These are phyloP conservation scores for Eilema sororculum DNA, from an alignment of 2,888 invertebrate genomes.

Conservation along the genomic window DNA sequence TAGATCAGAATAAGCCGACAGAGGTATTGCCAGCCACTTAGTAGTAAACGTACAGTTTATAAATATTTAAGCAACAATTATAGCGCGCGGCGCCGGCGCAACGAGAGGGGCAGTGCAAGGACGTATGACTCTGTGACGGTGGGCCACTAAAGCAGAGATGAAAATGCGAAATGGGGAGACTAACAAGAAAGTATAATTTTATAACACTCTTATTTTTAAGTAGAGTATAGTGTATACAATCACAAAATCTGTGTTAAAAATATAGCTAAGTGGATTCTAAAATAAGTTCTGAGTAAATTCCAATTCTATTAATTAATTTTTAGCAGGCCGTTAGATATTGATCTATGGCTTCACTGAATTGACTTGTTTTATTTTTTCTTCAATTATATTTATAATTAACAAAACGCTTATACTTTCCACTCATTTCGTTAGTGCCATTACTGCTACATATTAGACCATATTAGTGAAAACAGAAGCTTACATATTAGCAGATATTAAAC, in stretches of 20 bases:
- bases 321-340: too few relatives aligned
- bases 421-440: not conserved
- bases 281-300: too few relatives aligned
- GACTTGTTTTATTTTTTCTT: too few relatives aligned
- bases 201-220: not conserved
- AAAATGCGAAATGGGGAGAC: not conserved
- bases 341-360: too few relatives aligned
- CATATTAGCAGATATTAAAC: not conserved
- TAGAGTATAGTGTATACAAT: not conserved
- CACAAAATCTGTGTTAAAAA: too few relatives aligned
- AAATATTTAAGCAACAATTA: constrained; percentile 42
- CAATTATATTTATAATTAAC: too few relatives aligned
- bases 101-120: constrained; percentile 27
- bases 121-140: constrained; percentile 21
- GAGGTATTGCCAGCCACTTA: constrained; percentile 23
- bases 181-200: too few relatives aligned
- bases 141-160: constrained; percentile 29
- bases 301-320: too few relatives aligned
- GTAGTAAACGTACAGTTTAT: constrained; percentile 22
- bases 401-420: too few relatives aligned
- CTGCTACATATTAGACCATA: not conserved
- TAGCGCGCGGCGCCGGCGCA: constrained; percentile 40
- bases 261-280: too few relatives aligned
- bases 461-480: not conserved
- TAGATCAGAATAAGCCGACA: not conserved